Conservation (phyloP, 2,888 invertebrate species). For the Pollenia amentaria region DNA sequence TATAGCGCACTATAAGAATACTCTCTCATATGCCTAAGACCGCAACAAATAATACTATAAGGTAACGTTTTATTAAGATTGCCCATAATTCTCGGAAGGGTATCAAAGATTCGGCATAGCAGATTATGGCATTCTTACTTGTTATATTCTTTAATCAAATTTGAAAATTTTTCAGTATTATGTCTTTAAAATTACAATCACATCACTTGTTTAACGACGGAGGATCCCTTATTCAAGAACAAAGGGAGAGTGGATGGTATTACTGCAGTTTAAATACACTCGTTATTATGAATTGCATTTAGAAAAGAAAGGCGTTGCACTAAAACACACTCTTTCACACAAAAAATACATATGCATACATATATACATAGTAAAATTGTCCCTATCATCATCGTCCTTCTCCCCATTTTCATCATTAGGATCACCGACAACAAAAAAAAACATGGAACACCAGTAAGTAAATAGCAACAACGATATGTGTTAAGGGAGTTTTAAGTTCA, state of each 20-base stretch:
- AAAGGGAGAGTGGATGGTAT: background rate
- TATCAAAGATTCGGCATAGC: background rate
- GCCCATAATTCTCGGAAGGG: no score
- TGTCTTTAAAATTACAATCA: constrained; percentile 11
- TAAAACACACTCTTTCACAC: constrained; percentile 1
- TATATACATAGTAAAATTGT: background rate
- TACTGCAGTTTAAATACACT: constrained; percentile 26
- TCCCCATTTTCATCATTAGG: constrained; percentile 29
- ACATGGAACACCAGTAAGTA: background rate
- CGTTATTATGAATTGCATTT: constrained; percentile 62
- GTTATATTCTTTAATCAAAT: constrained; percentile 32
- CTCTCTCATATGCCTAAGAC: no score
- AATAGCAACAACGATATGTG: background rate
- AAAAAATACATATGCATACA: background rate
- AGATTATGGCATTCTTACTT: background rate
- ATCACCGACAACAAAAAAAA: constrained; percentile 6
- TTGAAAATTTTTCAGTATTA: constrained; percentile 14
- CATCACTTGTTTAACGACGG: background rate
- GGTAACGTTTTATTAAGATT: no score
- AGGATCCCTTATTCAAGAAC: no score
- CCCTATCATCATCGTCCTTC: background rate
- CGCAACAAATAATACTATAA: no score
- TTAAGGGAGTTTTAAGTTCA: constrained; percentile 46
- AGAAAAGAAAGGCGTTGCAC: constrained; percentile 59
- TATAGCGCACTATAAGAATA: no score